Evolutionary conservation across 2,113 vertebrate genomes (phyloP).

Genomic region (Archocentrus centrarchus): DNA sequence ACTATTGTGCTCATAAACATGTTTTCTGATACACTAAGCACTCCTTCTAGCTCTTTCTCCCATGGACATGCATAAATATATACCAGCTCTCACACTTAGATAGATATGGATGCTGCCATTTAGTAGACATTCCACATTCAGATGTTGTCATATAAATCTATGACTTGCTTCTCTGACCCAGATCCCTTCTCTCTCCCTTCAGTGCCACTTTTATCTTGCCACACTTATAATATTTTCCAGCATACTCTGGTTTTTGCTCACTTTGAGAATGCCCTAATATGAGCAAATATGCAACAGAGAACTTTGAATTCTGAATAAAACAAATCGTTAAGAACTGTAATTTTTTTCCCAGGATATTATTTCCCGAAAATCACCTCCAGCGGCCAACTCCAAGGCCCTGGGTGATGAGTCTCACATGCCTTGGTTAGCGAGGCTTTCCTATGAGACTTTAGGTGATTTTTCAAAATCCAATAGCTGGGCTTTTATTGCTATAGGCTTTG

Average conservation of each 20-base stretch:
- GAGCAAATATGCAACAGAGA: conserved; percentile 9
- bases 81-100: neutral
- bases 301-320: conserved; percentile 56
- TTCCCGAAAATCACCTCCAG: conserved; percentile 51
- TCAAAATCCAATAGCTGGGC: conserved; percentile 45
- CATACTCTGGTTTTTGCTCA: conserved; percentile 31
- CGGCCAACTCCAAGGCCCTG: conserved; percentile 28
- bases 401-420: conserved; percentile 54
- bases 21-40: conserved; percentile 36
- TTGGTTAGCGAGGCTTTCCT: conserved; percentile 21
- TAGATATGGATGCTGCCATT: neutral
- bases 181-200: conserved; percentile 15
- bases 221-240: conserved; percentile 4
- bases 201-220: conserved; percentile 18
- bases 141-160: conserved; percentile 27
- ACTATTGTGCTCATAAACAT: conserved; percentile 26
- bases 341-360: conserved; percentile 59
- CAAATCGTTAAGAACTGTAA: conserved; percentile 56
- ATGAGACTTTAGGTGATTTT: conserved; percentile 32
- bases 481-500: conserved; percentile 42
- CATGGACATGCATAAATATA: neutral
- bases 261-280: conserved; percentile 17
- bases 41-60: neutral
- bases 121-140: neutral
- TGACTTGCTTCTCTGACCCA: conserved; percentile 38